Evolutionary conservation across 2,797 vertebrate species (phyloP).

Genomic region (Scarus forsteni): DNA sequence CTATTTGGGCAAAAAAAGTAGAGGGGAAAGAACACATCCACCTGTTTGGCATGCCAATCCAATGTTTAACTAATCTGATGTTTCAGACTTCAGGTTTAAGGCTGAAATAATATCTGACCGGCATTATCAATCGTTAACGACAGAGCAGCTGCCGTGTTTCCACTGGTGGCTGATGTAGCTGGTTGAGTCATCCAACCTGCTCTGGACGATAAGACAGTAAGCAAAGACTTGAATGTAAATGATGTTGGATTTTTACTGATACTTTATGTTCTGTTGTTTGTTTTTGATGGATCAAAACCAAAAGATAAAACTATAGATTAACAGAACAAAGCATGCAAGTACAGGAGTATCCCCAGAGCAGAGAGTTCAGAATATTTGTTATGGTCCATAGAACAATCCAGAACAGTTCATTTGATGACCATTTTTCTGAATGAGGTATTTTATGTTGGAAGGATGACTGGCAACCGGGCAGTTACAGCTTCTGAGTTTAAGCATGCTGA

Average conservation of each 20-base stretch:
- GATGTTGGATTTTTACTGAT: conserved; percentile 28
- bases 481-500: too few relatives aligned
- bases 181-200: conserved; percentile 1
- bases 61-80: conserved; percentile 35
- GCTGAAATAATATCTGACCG: conserved; percentile 53
- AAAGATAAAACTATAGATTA: not conserved
- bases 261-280: conserved; percentile 10
- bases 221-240: conserved; percentile 1
- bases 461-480: too few relatives aligned
- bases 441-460: too few relatives aligned
- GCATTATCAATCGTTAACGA: conserved; percentile 40
- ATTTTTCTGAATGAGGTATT: too few relatives aligned
- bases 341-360: too few relatives aligned
- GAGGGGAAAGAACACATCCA: conserved; percentile 6
- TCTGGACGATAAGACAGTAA: conserved; percentile 1
- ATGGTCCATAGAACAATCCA: too few relatives aligned
- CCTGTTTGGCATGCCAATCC: conserved; percentile 25
- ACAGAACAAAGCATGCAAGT: too few relatives aligned
- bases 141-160: conserved; percentile 23
- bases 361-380: too few relatives aligned
- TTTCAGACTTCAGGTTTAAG: conserved; percentile 31
- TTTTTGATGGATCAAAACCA: conserved; percentile 20
- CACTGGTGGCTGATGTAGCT: not conserved
- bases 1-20: conserved; percentile 28
- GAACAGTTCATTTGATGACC: too few relatives aligned